Evolutionary conservation across 2,888 invertebrate genomes (phyloP).

Genomic region (Heliconius charithonia): DNA sequence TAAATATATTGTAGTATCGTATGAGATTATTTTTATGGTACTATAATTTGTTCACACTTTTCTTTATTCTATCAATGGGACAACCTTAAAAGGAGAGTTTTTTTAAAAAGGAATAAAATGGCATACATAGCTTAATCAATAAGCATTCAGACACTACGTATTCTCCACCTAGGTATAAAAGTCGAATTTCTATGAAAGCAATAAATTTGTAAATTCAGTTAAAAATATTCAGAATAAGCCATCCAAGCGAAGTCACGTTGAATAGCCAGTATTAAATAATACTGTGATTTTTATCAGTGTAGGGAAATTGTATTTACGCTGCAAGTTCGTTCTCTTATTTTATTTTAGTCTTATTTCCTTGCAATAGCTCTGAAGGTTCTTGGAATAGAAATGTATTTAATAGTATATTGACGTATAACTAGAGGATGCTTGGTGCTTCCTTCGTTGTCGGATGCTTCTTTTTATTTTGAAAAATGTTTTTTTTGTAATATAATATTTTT

Average conservation of each 20-base stretch:
- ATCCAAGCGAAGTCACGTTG: not conserved
- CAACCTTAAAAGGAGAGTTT: too few relatives aligned
- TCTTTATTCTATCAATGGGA: too few relatives aligned
- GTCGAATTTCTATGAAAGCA: too few relatives aligned
- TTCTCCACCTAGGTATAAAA: too few relatives aligned
- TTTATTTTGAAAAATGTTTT: not conserved
- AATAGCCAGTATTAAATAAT: not conserved
- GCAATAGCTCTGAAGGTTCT: constrained; percentile 7
- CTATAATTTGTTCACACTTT: not conserved
- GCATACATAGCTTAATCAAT: too few relatives aligned
- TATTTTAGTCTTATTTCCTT: constrained; percentile 12
- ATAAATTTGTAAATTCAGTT: too few relatives aligned
- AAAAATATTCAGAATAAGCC: not conserved
- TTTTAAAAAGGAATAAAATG: too few relatives aligned
- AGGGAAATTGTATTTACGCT: constrained; percentile 12
- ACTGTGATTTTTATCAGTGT: constrained; percentile 2
- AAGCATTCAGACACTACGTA: too few relatives aligned
- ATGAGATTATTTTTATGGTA: not conserved
- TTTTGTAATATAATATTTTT: not conserved
- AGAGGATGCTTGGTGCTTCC: not conserved
- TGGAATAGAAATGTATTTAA: constrained; percentile 6
- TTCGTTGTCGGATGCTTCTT: not conserved
- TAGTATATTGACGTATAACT: not conserved
- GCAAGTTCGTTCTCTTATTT: not conserved
- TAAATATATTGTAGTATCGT: not conserved